phyloP scores from a whole-genome alignment of 2,797 vertebrate genomes.

The Gobio occitaniae region DNA sequence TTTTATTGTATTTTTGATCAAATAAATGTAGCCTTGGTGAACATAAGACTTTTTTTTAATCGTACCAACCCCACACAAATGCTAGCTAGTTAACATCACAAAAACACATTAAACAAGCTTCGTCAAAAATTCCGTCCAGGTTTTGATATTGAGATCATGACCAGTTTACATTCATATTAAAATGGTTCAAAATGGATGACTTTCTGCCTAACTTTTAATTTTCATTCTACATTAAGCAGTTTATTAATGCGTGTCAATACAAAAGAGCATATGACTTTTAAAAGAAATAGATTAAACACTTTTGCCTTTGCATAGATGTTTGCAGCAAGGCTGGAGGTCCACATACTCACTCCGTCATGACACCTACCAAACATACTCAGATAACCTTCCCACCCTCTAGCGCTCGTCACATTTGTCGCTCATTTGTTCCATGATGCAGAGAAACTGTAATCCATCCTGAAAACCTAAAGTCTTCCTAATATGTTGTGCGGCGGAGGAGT shows the following conservation, averaged over 20 bases:
- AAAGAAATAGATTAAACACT: not conserved
- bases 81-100: not conserved
- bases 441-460: conserved; percentile 34
- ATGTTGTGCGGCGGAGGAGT: not conserved
- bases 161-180: not conserved
- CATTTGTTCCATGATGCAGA: conserved; percentile 24
- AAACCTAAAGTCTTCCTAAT: conserved; percentile 25
- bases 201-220: not conserved
- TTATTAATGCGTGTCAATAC: not conserved
- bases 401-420: conserved; percentile 20
- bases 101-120: not conserved
- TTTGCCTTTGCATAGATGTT: not conserved
- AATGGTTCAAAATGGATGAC: not conserved
- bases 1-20: not conserved
- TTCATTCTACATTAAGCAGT: not conserved
- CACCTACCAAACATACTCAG: not conserved
- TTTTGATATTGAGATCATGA: not conserved
- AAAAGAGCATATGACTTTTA: conserved; percentile 1
- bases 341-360: not conserved
- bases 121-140: not conserved
- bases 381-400: conserved; percentile 30
- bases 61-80: too few species aligned
- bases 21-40: not conserved
- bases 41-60: not conserved
- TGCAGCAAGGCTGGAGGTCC: not conserved